These are phyloP conservation scores for Drosophila nigrodunni DNA, from an alignment of 1,140 invertebrate species.

Conservation along the genomic window DNA sequence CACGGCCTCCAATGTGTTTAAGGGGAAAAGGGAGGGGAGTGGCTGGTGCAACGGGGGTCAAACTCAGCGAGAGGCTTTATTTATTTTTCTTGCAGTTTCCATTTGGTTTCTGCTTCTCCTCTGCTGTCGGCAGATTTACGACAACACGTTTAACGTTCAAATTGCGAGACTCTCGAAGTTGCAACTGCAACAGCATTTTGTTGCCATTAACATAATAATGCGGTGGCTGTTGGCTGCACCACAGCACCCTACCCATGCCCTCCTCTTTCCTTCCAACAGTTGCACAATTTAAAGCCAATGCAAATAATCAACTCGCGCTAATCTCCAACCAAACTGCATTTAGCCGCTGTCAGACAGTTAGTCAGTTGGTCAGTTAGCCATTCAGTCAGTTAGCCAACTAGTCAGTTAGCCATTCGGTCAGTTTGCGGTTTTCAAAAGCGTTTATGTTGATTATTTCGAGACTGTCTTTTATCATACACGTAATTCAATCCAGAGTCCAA, in stretches of 20 bases:
- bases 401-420: conserved; percentile 26
- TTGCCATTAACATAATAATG: conserved; percentile 68
- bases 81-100: conserved; percentile 43
- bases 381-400: conserved; percentile 9
- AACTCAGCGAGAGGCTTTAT: conserved; percentile 25
- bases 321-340: conserved; percentile 58
- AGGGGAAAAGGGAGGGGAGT: neutral
- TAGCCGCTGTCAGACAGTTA: conserved; percentile 33
- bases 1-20: conserved; percentile 23
- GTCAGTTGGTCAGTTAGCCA: conserved; percentile 3
- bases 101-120: conserved; percentile 22
- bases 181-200: conserved; percentile 62
- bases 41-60: conserved; percentile 8
- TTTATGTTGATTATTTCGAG: conserved; percentile 60
- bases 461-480: conserved; percentile 25
- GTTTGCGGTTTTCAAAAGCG: conserved; percentile 53
- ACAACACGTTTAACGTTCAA: conserved; percentile 66
- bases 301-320: conserved; percentile 65
- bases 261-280: neutral
- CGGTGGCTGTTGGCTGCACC: conserved; percentile 10
- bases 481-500: conserved; percentile 35
- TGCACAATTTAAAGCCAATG: conserved; percentile 49
- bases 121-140: conserved; percentile 55
- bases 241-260: neutral
- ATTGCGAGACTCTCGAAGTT: conserved; percentile 48